Evolutionary conservation across 2,888 invertebrate genomes (phyloP).

Genomic region (Drosophila engyochracea): DNA sequence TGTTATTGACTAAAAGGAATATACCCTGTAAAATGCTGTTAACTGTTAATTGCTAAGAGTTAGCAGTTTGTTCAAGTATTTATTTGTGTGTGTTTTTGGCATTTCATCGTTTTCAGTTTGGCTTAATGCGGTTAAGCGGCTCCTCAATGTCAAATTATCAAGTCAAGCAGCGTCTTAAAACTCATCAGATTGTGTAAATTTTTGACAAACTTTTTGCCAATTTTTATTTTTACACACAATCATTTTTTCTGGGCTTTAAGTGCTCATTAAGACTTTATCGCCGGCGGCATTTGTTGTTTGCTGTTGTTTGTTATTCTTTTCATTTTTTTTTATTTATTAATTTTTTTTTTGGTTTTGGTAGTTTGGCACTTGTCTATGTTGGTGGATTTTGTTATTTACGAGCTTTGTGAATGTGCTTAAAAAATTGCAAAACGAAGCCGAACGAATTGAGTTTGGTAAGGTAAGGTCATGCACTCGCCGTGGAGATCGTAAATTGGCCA

Average conservation of each 20-base stretch:
- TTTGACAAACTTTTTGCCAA: slow-evolving; percentile 30
- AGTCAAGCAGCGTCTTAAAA: slow-evolving; percentile 31
- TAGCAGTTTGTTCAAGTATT: slow-evolving; percentile 16
- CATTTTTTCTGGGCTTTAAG: slow-evolving; percentile 38
- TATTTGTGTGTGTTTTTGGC: slow-evolving; percentile 8
- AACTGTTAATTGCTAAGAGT: slow-evolving; percentile 1
- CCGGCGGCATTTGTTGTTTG: slow-evolving; percentile 53
- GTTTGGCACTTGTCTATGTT: slow-evolving; percentile 8
- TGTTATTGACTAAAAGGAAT: slow-evolving; percentile 23
- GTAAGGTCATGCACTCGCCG: slow-evolving; percentile 25
- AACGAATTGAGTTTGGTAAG: slow-evolving; percentile 21
- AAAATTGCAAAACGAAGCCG: slow-evolving; percentile 33
- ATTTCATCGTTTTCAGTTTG: not conserved
- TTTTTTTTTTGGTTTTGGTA: not conserved
- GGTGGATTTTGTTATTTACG: slow-evolving; percentile 39
- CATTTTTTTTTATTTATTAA: no score
- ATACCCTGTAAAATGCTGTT: not conserved
- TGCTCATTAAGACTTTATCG: slow-evolving; percentile 63
- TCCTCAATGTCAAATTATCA: slow-evolving; percentile 54
- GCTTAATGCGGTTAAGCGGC: slow-evolving; percentile 55
- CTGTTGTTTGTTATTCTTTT: slow-evolving; percentile 34
- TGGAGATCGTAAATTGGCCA: slow-evolving; percentile 25
- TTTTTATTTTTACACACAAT: slow-evolving; percentile 26
- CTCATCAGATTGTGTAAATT: slow-evolving; percentile 43
- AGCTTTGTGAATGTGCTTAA: slow-evolving; percentile 25